Evolutionary conservation across 2,888 invertebrate genomes (phyloP), one percentile per base, ranked within the genome.

Genomic region (Cepaea hortensis): DNA sequence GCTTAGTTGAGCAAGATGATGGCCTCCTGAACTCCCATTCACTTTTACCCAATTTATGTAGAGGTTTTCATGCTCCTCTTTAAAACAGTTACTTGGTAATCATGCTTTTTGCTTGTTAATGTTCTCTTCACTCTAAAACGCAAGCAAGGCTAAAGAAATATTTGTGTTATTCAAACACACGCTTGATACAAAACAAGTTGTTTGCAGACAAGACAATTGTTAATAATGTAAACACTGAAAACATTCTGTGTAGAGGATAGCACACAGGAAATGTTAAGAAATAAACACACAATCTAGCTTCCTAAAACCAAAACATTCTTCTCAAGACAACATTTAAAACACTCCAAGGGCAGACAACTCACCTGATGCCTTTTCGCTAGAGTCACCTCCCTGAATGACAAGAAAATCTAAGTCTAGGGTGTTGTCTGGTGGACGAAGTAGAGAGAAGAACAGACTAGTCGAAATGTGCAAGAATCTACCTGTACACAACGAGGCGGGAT

Each of bases 371-470:
- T 88, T 90, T 72, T 87, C 87, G 46, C 55, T 86, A 83, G 87
- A 81, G 83, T 90, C 89, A 75, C 82, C 82, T 84, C 92, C 92
- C 90, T 92, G 91, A 88, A 91, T 91, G 89, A 90, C 90, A 88
- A 93, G 90, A 90, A 93, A 93, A 91, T 93, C 93, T 90, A 93
- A 90, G 90, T 92, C 91, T 90, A 92, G 90, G 86, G 91, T 91
- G 90, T 93, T 92, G 85, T 89, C 90, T 89, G 89, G 87, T 84
- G 86, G 55, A 88, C 84, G 81, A 62, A 88, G 77, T 85, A 50
- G 55, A 79, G 79, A 79, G 79, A 85, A 68, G 68, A 76, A 85
- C 77, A 85, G 46, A 79, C 82, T 82, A 82, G 61, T 46, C 85
- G 68, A 85, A 70, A 68, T 55, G 55, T 55, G 55, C 55, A 6